A percentile compares a stretch with the other conserved stretches of the same genome.
phyloP scores from a whole-genome alignment of 2,888 invertebrate genomes.

The Clivina fossor region DNA sequence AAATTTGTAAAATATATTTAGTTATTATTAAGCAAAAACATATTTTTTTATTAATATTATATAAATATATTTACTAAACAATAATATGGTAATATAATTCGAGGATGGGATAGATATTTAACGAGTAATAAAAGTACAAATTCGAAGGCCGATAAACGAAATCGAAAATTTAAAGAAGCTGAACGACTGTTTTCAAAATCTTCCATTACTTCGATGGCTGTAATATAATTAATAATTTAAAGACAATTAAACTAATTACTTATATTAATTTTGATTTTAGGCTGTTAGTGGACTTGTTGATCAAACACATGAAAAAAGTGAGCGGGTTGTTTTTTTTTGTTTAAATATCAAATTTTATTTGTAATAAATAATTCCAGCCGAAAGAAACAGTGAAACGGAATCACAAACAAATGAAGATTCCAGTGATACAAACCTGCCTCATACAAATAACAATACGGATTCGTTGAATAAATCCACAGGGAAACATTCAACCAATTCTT shows the following conservation, averaged over 20 bases:
- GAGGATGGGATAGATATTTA: constrained; percentile 97
- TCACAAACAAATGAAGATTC: constrained; percentile 80
- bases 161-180: constrained; percentile 96
- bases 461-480: constrained; percentile 49
- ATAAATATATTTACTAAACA: no score
- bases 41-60: no score
- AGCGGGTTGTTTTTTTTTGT: constrained; percentile 52
- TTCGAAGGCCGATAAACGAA: constrained; percentile 93
- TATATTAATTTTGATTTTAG: constrained; percentile 58
- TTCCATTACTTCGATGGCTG: constrained; percentile 95
- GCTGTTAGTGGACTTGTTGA: constrained; percentile 82
- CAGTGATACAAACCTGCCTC: constrained; percentile 61
- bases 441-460: constrained; percentile 52
- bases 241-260: no score
- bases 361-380: constrained; percentile 58
- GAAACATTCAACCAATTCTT: constrained; percentile 49
- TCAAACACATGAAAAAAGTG: constrained; percentile 76
- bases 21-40: no score
- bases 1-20: no score
- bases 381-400: constrained; percentile 85
- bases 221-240: constrained; percentile 58
- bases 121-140: constrained; percentile 92
- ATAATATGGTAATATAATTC: constrained; percentile 95
- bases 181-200: constrained; percentile 96
- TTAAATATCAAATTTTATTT: no score